Evolutionary conservation across 2,888 invertebrate genomes (phyloP), one percentile per base, ranked within the genome.

Genomic region (Xestia ashworthii): DNA sequence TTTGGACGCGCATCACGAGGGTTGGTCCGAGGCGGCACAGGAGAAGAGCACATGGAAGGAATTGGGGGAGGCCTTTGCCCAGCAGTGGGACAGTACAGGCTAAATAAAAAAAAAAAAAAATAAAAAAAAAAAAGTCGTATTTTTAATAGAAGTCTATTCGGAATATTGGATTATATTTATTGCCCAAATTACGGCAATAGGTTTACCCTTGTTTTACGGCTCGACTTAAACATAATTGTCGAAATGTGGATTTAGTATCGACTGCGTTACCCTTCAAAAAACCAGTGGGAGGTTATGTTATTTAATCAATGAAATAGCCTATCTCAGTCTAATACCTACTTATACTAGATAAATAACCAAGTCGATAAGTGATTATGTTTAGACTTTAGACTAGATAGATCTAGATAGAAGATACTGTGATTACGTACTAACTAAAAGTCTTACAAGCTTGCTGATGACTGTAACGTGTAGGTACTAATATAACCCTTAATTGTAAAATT

Each of bases 361-460:
- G 5, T 60, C n/a, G 69, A 50, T 68, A 69, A 69, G 44, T 2
- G 8, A 69, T 53, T 38, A 25, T 48, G 16, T n/a, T 22, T 60
- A 11, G 78, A 78, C 58, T 76, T 55, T 55, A 76, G 6, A 76
- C 75, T 48, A 46, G 11, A 8, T 25, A n/a, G n/a, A 53, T 9
- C 6, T n/a, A 64, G 53, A n/a, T 32, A 75, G 3, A 46, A 76
- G 77, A 76, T 55, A 53, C 46, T 65, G 46, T 65, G 38, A 76
- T 65, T 53, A 38, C 14, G 8, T 50, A 19, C 11, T 6, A 44
- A 32, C 3, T 32, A 32, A 2, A 16, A 14, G 19, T 38, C 6
- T 19, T 46, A 60, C 38, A 65, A 77, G 46, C 22, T 32, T 22
- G 5, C 3, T 53, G n/a, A 64, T 64, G 38, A 77, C 25, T 5